These are phyloP conservation scores for Chaetoderma sp. DNA, from an alignment of 2,888 invertebrate species.

Conservation along the genomic window DNA sequence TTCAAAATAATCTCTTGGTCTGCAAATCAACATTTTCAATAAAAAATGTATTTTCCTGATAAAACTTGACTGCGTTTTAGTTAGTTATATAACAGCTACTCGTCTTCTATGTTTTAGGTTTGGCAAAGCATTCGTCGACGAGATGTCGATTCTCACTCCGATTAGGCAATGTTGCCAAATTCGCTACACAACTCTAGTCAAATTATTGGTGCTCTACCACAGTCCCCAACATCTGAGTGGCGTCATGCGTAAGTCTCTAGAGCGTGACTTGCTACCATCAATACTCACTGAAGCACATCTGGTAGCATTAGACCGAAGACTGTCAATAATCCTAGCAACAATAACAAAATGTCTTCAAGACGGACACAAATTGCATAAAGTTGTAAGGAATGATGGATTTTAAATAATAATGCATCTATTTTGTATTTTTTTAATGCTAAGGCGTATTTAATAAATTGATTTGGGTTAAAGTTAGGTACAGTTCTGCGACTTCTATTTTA, in stretches of 20 bases:
- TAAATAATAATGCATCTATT: too few relatives aligned
- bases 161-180: constrained; percentile 95
- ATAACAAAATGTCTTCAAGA: constrained; percentile 46
- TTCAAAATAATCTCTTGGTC: too few relatives aligned
- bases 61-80: too few relatives aligned
- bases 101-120: too few relatives aligned
- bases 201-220: constrained; percentile 75
- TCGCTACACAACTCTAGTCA: constrained; percentile 85
- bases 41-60: too few relatives aligned
- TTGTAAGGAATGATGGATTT: constrained; percentile 51
- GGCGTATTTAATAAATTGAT: too few relatives aligned
- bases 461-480: too few relatives aligned
- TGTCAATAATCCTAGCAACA: constrained; percentile 68
- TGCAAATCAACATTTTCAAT: too few relatives aligned
- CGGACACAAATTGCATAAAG: constrained; percentile 41
- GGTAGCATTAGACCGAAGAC: constrained; percentile 87
- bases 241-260: constrained; percentile 82
- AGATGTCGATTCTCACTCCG: constrained; percentile 93
- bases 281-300: constrained; percentile 94
- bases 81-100: too few relatives aligned
- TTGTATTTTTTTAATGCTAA: too few relatives aligned
- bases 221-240: constrained; percentile 75
- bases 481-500: too few relatives aligned
- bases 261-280: constrained; percentile 85
- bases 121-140: constrained; percentile 92